Evolutionary conservation across 2,797 vertebrate species (phyloP).

Genomic region (Garrulus glandarius): DNA sequence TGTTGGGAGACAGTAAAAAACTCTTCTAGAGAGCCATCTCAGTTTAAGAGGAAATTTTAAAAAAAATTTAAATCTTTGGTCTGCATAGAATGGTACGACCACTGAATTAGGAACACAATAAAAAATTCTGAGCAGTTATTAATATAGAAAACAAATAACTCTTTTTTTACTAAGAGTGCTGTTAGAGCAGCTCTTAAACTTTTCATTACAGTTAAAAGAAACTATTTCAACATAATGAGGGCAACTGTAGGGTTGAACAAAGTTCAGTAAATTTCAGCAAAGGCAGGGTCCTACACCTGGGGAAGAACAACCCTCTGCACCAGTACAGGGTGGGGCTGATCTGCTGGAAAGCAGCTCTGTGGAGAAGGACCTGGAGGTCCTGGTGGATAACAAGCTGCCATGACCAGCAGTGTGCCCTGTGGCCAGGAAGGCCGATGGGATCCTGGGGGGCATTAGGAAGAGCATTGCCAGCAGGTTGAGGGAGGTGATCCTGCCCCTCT

Average conservation of each 20-base stretch:
- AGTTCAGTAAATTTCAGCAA: neutral
- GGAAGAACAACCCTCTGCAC: fast-evolving
- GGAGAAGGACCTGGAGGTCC: neutral
- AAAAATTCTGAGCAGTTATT: neutral
- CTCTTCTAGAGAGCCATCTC: neutral
- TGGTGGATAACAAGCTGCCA: neutral
- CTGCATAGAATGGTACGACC: neutral
- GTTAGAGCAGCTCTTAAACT: neutral
- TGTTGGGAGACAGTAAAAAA: neutral
- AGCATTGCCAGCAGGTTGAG: neutral
- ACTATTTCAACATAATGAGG: neutral
- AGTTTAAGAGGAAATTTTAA: neutral
- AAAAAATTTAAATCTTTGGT: neutral
- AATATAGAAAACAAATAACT: neutral
- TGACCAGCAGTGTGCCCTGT: neutral
- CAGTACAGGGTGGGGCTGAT: fast-evolving
- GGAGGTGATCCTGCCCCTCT: neutral
- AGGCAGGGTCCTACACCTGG: neutral
- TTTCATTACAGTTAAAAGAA: neutral
- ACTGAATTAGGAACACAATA: neutral
- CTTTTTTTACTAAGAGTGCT: neutral
- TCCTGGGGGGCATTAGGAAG: neutral
- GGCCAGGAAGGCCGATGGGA: neutral
- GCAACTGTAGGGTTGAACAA: neutral
- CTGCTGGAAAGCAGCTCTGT: neutral